These are phyloP conservation scores for Homarus gammarus DNA, from an alignment of 2,888 invertebrate species.

Conservation along the genomic window DNA sequence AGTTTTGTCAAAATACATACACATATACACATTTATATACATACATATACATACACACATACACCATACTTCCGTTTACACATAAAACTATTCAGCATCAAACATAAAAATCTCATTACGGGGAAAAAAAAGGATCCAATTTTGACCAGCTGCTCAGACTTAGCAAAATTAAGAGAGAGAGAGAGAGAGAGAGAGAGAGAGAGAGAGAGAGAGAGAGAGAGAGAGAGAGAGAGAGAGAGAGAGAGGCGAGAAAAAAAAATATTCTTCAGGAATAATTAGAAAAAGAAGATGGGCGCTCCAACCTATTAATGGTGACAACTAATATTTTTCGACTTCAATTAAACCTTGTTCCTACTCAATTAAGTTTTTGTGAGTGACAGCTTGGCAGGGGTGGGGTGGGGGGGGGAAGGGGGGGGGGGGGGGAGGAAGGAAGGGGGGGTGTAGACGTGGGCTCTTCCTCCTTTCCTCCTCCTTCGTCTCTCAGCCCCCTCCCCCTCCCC, in stretches of 20 bases:
- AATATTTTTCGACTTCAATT: conserved; percentile 48
- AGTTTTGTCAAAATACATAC: too few species aligned
- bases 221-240: too few species aligned
- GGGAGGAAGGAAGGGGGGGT: too few species aligned
- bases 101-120: too few species aligned
- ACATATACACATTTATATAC: background rate
- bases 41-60: background rate
- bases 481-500: too few species aligned
- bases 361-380: conserved; percentile 18
- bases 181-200: too few species aligned
- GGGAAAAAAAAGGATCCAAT: background rate
- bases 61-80: background rate
- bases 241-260: background rate
- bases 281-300: background rate
- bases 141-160: background rate
- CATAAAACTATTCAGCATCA: too few species aligned
- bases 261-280: background rate
- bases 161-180: background rate
- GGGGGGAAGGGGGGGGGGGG: background rate
- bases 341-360: conserved; percentile 41
- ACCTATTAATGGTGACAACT: conserved; percentile 14
- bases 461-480: too few species aligned
- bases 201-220: too few species aligned
- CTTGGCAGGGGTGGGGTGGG: background rate
- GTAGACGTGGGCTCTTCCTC: too few species aligned